Conservation (phyloP, 2,797 vertebrate species). For the Benthosema pterotum region DNA sequence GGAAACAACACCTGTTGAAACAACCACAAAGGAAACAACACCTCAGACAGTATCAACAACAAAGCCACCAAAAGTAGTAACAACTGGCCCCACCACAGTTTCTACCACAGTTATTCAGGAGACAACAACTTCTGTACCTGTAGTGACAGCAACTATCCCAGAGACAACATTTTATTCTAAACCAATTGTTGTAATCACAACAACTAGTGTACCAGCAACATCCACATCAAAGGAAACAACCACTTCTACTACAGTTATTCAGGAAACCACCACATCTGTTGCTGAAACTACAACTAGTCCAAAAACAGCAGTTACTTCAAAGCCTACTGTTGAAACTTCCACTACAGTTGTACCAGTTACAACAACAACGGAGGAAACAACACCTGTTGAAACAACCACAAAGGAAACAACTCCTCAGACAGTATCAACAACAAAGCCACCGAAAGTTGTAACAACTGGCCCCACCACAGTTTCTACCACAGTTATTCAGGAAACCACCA, state of each 20-base stretch:
- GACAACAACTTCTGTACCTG: neutral
- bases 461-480: constrained; percentile 11
- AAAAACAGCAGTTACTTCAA: neutral
- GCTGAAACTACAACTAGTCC: too few relatives aligned
- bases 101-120: too few relatives aligned
- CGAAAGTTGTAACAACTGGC: neutral
- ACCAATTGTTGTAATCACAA: too few relatives aligned
- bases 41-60: too few relatives aligned
- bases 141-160: too few relatives aligned
- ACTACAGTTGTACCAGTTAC: neutral
- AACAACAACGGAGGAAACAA: neutral
- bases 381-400: neutral
- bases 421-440: neutral
- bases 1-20: too few relatives aligned
- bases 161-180: too few relatives aligned
- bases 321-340: neutral
- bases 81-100: neutral
- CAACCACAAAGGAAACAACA: too few relatives aligned
- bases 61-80: neutral
- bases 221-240: neutral
- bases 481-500: constrained; percentile 6
- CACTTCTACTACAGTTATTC: constrained; percentile 39
- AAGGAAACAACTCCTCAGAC: neutral
- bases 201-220: neutral
- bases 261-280: neutral